phyloP scores from a whole-genome alignment of 2,113 vertebrate genomes.

The Pelodiscus sinensis region DNA sequence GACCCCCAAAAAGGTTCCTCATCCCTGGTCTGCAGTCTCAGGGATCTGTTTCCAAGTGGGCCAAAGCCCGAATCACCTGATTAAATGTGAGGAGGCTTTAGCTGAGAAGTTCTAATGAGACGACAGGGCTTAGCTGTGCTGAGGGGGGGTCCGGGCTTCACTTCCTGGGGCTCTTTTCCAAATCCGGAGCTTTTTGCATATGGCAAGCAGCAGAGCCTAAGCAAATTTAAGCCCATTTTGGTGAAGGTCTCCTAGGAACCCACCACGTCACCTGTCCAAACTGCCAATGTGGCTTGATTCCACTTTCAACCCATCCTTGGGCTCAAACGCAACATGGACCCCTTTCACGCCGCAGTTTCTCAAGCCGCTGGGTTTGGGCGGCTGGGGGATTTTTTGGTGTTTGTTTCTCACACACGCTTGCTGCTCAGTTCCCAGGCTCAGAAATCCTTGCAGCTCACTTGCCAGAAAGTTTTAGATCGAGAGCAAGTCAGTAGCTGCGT shows the following conservation, averaged over 20 bases:
- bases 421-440: constrained; percentile 36
- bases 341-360: not conserved
- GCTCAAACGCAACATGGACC: not conserved
- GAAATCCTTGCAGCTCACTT: not conserved
- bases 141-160: not conserved
- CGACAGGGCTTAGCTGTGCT: constrained; percentile 43
- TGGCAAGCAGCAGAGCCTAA: not conserved
- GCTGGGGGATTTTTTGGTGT: constrained; percentile 58
- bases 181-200: not conserved
- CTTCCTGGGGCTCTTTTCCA: not conserved
- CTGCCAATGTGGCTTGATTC: not conserved
- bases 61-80: constrained; percentile 46
- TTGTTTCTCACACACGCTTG: constrained; percentile 67
- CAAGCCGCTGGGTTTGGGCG: constrained; percentile 64
- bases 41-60: constrained; percentile 48
- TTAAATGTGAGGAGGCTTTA: not conserved
- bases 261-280: not conserved
- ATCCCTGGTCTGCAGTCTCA: not conserved
- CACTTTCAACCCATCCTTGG: not conserved
- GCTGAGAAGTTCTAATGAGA: constrained; percentile 57
- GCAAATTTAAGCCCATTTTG: not conserved
- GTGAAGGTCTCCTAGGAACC: not conserved
- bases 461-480: constrained; percentile 40
- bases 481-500: constrained; percentile 45
- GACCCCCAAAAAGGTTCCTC: too few relatives aligned